These are phyloP conservation scores for Rhynchopsitta pachyrhyncha DNA, from an alignment of 2,113 vertebrate genomes.

Conservation along the genomic window DNA sequence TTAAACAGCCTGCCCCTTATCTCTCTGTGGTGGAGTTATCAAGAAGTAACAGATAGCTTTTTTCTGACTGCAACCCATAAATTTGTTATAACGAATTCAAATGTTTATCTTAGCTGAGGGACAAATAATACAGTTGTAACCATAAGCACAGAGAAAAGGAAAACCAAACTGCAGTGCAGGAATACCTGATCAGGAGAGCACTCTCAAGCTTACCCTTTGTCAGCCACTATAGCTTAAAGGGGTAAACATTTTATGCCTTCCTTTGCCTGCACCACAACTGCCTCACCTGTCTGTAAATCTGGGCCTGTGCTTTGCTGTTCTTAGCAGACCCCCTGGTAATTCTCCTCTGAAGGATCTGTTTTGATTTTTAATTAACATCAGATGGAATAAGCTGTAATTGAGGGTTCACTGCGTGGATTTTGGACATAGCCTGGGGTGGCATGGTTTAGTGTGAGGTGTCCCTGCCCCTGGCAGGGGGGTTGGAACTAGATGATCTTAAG, in stretches of 20 bases:
- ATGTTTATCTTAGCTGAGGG: background rate
- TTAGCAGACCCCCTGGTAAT: background rate
- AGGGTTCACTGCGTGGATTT: background rate
- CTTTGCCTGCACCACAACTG: background rate
- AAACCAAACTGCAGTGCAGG: background rate
- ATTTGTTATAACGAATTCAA: background rate
- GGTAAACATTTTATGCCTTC: slow-evolving; percentile 18
- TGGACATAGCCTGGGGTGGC: too few species aligned
- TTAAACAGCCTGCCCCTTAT: background rate
- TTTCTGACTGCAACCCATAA: background rate
- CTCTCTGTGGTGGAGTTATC: background rate
- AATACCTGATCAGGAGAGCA: background rate
- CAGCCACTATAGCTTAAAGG: slow-evolving; percentile 3
- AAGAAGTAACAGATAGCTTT: background rate
- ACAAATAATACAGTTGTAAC: background rate
- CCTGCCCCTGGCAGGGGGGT: too few species aligned
- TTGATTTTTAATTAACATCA: background rate
- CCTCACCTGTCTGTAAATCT: background rate
- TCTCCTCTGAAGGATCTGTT: background rate
- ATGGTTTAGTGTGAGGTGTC: too few species aligned
- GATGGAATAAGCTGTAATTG: background rate
- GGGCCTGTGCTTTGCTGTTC: background rate
- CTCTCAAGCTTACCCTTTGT: background rate
- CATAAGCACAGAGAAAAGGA: background rate
- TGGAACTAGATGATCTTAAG: too few species aligned